Evolutionary conservation across 92 coral and sea anemone genomes (phyloP), one percentile per base, ranked within the genome.

Genomic region (Palythoa caribaeorum): DNA sequence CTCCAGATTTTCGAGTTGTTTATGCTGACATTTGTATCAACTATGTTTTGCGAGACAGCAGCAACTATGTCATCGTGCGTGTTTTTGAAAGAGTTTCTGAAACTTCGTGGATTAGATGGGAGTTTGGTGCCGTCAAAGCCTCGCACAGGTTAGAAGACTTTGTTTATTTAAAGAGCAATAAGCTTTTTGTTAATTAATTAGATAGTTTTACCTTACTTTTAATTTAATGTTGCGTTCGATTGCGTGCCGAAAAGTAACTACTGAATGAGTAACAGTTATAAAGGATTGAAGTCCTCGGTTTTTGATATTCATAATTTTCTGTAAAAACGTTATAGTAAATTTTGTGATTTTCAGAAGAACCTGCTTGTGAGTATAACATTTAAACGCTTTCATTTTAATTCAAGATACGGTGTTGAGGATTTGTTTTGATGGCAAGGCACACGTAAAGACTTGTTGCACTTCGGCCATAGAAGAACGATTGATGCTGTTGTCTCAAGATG

Each of bases 101-200:
- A 77, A 36, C 17, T 19, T 77, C 83, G 83, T 6, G 50, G 83
- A 53, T 52, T 77, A 37, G 36, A 77, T 37, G 20, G 21, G 20
- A 54, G 69, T 77, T 36, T 54, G 28, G 83, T 54, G 68, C 83
- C 83, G 0, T 38, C 9, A 53, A 54, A 35, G 19, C 69, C 83
- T 14, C 0, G 9, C 15, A 35, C 16, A 21, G 69, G 83, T 77
- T 8, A 77, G 83, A 53, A 19, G 20, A 5, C 7, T 21, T 10
- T 21, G 21, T 11, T 74, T 16, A 17, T 7, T 51, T 6, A 19
- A 21, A 5, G 21, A 15, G 3, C 9, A 2, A 9, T 28, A 76
- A 50, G 28, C 5, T 28, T 1, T 5, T 70, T 38, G 17, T 38
- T 35, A 12, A 36, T 70, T 35, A 0, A 36, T 70, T 35, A 0